A percentile compares a stretch with the other conserved stretches of the same genome.
phyloP scores from a whole-genome alignment of 1,140 invertebrate genomes.

The Scaptodrosophila lebanonensis region DNA sequence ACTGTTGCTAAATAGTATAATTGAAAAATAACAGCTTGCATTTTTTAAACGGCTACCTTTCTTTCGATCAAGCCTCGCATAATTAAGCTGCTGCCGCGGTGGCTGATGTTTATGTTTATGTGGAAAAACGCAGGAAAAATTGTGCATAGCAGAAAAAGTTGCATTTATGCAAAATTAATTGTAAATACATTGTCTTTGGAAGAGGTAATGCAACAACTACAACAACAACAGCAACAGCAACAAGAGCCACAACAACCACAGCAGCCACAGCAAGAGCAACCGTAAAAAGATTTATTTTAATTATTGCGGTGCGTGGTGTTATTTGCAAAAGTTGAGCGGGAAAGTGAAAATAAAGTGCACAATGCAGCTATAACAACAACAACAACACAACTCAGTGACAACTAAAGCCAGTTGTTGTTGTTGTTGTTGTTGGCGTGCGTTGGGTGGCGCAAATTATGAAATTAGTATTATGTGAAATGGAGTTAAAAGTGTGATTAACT shows the following conservation, averaged over 20 bases:
- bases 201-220: no score
- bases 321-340: not conserved
- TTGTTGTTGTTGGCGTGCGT: slow-evolving; percentile 21
- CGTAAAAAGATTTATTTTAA: slow-evolving; percentile 28
- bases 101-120: no score
- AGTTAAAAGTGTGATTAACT: slow-evolving; percentile 72
- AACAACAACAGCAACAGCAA: no score
- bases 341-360: slow-evolving; percentile 48
- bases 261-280: not conserved
- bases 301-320: slow-evolving; percentile 20
- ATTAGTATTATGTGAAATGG: slow-evolving; percentile 70
- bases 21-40: no score
- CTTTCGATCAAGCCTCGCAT: no score
- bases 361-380: slow-evolving; percentile 17
- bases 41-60: no score
- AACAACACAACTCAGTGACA: slow-evolving; percentile 8
- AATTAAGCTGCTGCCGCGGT: no score
- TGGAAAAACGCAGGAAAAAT: not conserved
- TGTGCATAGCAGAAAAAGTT: slow-evolving; percentile 2
- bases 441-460: slow-evolving; percentile 60
- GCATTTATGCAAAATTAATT: slow-evolving; percentile 38
- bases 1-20: no score
- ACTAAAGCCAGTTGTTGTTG: not conserved
- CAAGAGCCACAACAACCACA: no score
- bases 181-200: not conserved